These are phyloP conservation scores for Pogonophryne albipinna DNA, from an alignment of 2,797 vertebrate genomes.

Conservation along the genomic window DNA sequence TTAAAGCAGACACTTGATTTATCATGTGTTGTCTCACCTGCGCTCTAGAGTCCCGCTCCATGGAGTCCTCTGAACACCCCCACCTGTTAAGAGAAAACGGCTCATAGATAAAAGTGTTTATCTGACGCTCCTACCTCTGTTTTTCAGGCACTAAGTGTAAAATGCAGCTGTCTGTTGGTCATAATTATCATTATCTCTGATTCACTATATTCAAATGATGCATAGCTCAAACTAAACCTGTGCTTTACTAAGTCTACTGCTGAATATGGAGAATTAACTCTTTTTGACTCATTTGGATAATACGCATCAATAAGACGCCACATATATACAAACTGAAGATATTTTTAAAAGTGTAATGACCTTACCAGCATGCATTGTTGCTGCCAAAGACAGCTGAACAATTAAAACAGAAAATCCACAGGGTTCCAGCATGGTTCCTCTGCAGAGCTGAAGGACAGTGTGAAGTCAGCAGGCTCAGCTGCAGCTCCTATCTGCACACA, in stretches of 20 bases:
- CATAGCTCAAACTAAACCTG: not conserved
- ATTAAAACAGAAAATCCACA: conserved; percentile 24
- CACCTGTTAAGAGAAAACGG: conserved; percentile 42
- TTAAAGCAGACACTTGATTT: conserved; percentile 1
- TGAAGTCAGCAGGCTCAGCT: conserved; percentile 11
- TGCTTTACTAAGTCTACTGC: not conserved
- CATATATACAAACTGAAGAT: not conserved
- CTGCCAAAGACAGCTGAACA: conserved; percentile 41
- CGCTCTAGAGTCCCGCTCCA: not conserved
- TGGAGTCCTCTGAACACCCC: conserved; percentile 1
- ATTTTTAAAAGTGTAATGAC: not conserved
- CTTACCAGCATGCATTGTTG: conserved; percentile 55
- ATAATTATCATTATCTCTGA: not conserved
- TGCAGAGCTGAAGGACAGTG: not conserved
- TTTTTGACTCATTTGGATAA: not conserved
- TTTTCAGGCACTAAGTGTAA: not conserved
- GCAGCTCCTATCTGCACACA: conserved; percentile 36
- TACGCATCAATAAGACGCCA: not conserved
- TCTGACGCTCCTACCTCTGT: not conserved
- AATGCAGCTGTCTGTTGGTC: not conserved
- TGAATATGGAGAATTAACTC: not conserved
- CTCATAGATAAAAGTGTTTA: not conserved
- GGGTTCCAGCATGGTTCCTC: conserved; percentile 31
- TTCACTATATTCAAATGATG: not conserved
- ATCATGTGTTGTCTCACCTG: conserved; percentile 49